Evolutionary conservation across 2,797 vertebrate species (phyloP).

Genomic region (Lindbergichthys nudifrons): DNA sequence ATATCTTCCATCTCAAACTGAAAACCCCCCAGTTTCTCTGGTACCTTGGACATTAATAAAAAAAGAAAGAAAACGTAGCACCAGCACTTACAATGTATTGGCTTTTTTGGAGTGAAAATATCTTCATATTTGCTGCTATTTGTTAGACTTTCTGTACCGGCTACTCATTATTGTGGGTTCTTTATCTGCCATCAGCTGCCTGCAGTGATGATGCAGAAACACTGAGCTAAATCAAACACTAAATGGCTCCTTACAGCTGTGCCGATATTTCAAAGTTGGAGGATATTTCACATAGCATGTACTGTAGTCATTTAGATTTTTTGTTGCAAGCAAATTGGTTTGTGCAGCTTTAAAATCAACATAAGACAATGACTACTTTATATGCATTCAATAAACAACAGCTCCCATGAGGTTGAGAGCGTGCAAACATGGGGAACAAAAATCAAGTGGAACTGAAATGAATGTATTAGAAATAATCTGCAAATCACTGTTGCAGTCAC

Average conservation of each 20-base stretch:
- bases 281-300: neutral
- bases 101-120: neutral
- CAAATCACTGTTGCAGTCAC: slow-evolving; percentile 77
- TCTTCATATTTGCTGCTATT: neutral
- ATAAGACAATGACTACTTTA: slow-evolving; percentile 16
- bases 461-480: slow-evolving; percentile 50
- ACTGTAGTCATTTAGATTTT: neutral
- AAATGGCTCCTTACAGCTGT: neutral
- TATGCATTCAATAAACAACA: slow-evolving; percentile 20
- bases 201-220: neutral
- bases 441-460: neutral
- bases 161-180: neutral
- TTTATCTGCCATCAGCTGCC: neutral
- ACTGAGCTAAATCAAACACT: neutral
- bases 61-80: no score
- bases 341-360: slow-evolving; percentile 17
- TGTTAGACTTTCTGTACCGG: neutral
- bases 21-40: no score
- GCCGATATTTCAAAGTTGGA: neutral
- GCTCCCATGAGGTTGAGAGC: slow-evolving; percentile 13
- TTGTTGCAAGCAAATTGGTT: neutral
- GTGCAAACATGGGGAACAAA: neutral
- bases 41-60: no score
- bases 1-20: no score
- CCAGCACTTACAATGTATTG: no score